phyloP scores from a whole-genome alignment of 2,797 vertebrate species.

The Chanos chanos region DNA sequence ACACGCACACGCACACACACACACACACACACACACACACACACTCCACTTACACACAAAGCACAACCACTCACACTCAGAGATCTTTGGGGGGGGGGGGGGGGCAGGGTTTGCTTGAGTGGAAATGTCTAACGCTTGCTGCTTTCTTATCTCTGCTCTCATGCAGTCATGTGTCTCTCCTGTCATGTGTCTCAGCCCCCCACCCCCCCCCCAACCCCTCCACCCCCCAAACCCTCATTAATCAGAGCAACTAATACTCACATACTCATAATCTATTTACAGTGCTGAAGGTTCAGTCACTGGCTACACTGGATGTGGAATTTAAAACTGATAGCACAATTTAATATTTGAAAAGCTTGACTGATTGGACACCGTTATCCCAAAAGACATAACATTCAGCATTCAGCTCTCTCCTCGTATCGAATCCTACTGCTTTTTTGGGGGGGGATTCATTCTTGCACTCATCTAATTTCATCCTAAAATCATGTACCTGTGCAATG shows the following conservation, averaged over 20 bases:
- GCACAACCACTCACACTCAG: too few relatives aligned
- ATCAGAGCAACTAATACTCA: not conserved
- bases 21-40: not conserved
- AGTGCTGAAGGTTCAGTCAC: not conserved
- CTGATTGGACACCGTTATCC: not conserved
- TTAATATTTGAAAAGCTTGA: not conserved
- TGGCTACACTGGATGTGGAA: not conserved
- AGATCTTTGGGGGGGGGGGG: too few relatives aligned
- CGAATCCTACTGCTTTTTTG: not conserved
- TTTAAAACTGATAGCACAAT: not conserved
- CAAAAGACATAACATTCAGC: too few relatives aligned
- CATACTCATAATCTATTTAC: not conserved
- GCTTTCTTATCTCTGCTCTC: too few relatives aligned
- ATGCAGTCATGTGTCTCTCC: too few relatives aligned
- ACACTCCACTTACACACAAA: too few relatives aligned
- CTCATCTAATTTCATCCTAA: not conserved
- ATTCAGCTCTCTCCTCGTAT: not conserved
- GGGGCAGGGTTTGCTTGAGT: too few relatives aligned
- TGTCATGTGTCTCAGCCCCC: too few relatives aligned
- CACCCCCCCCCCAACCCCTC: too few relatives aligned
- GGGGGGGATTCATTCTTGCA: not conserved
- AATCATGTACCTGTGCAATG: not conserved
- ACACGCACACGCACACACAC: not conserved
- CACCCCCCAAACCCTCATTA: too few relatives aligned
- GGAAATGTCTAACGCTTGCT: too few relatives aligned